Conservation (phyloP, 2,888 invertebrate genomes). For the Xiphydria camelus region DNA sequence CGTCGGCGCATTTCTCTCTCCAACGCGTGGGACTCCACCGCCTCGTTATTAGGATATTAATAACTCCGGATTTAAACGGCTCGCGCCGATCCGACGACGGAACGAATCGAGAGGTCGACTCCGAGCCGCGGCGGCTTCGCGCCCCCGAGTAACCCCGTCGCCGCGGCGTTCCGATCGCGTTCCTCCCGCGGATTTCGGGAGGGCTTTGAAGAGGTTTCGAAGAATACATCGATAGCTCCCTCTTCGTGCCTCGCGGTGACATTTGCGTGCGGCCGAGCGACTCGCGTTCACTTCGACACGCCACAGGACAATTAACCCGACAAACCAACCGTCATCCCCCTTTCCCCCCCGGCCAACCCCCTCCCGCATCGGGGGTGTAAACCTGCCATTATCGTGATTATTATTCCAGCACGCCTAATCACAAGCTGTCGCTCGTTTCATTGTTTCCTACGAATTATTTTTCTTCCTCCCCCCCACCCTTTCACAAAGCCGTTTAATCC, state of each 20-base stretch:
- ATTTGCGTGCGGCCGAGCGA: conserved; percentile 50
- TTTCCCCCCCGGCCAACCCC: conserved; percentile 20
- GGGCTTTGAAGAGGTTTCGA: conserved; percentile 2
- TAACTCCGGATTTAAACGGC: no score
- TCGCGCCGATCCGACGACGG: no score
- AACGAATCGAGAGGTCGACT: no score
- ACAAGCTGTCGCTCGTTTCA: conserved; percentile 48
- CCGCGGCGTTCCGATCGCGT: conserved; percentile 15
- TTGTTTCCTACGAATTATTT: conserved; percentile 46
- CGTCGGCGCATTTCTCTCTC: no score
- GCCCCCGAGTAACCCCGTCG: conserved; percentile 27
- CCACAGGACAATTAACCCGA: conserved; percentile 55
- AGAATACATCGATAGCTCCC: conserved; percentile 13
- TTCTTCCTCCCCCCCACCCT: conserved; percentile 7
- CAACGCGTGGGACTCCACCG: no score
- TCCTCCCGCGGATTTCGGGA: conserved; percentile 9
- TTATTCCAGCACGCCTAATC: conserved; percentile 52
- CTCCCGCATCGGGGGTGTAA: conserved; percentile 41
- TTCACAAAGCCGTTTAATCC: conserved; percentile 29
- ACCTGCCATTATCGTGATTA: conserved; percentile 53
- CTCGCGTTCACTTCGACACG: conserved; percentile 41
- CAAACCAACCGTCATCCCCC: conserved; percentile 39
- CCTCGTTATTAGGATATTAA: no score
- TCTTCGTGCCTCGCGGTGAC: conserved; percentile 43
- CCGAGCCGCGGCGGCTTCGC: no score